Conservation (phyloP, 2,888 invertebrate genomes). For the Ryuthela nishihirai region DNA sequence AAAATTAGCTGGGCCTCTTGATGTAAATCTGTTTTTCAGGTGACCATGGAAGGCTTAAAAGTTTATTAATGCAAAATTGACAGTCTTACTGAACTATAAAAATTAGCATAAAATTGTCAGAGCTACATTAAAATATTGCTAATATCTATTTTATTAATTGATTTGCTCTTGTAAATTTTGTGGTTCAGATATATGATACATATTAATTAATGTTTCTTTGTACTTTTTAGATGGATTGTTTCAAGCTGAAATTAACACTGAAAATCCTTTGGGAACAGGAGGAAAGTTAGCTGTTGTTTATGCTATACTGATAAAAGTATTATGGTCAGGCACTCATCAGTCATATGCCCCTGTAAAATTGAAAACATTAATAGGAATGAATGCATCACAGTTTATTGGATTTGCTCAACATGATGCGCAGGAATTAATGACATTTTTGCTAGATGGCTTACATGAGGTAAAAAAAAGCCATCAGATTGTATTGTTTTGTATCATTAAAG, state of each 20-base stretch:
- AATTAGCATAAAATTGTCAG: too few species aligned
- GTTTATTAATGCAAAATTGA: too few species aligned
- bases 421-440: slow-evolving; percentile 56
- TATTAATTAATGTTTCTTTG: too few species aligned
- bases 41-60: too few species aligned
- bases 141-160: too few species aligned
- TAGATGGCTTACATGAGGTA: slow-evolving; percentile 52
- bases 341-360: slow-evolving; percentile 54
- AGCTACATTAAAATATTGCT: too few species aligned
- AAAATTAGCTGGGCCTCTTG: too few species aligned
- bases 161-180: too few species aligned
- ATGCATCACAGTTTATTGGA: slow-evolving; percentile 55
- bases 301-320: slow-evolving; percentile 52
- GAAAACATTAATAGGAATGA: slow-evolving; percentile 54
- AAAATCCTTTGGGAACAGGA: slow-evolving; percentile 54
- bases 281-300: slow-evolving; percentile 55
- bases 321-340: slow-evolving; percentile 53
- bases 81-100: too few species aligned
- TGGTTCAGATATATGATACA: too few species aligned
- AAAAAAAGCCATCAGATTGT: not conserved
- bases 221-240: slow-evolving; percentile 41
- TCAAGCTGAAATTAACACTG: slow-evolving; percentile 53
- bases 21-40: too few species aligned
- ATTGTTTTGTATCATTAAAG: not conserved
- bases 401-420: slow-evolving; percentile 58